phyloP scores from a whole-genome alignment of 2,888 invertebrate genomes.

The Xanthorhoe spadicearia region DNA sequence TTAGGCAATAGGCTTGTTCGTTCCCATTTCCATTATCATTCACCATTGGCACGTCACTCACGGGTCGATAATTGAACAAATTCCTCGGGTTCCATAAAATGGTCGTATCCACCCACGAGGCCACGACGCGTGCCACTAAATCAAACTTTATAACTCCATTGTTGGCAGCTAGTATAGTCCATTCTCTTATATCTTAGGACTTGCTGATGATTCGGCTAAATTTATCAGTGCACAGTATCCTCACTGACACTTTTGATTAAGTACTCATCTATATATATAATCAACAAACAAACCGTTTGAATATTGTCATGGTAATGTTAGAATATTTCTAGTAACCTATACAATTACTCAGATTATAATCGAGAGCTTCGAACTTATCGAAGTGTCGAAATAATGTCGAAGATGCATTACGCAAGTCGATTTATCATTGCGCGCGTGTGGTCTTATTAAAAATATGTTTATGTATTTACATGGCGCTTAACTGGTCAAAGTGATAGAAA shows the following conservation, averaged over 20 bases:
- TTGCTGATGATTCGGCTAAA: too few relatives aligned
- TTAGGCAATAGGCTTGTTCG: neutral
- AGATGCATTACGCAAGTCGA: slow-evolving; percentile 18
- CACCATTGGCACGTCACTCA: slow-evolving; percentile 20
- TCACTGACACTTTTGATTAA: too few relatives aligned
- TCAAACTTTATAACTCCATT: slow-evolving; percentile 36
- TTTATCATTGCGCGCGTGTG: slow-evolving; percentile 20
- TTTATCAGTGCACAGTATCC: too few relatives aligned
- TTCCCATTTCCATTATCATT: slow-evolving; percentile 13
- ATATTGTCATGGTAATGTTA: too few relatives aligned
- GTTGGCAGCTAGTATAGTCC: slow-evolving; percentile 21
- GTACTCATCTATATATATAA: too few relatives aligned
- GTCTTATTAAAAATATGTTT: slow-evolving; percentile 20
- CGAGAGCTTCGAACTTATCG: slow-evolving; percentile 14
- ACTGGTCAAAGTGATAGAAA: slow-evolving; percentile 5
- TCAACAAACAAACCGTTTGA: too few relatives aligned
- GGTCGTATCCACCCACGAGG: slow-evolving; percentile 28
- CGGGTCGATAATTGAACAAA: slow-evolving; percentile 36
- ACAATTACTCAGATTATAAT: neutral
- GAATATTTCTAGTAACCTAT: neutral
- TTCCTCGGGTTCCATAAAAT: slow-evolving; percentile 34
- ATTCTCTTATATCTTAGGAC: slow-evolving; percentile 22
- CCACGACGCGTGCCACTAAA: slow-evolving; percentile 30
- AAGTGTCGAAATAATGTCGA: slow-evolving; percentile 27
- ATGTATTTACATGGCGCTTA: slow-evolving; percentile 10